These are phyloP conservation scores for Rhinoraja longicauda DNA, from an alignment of 2,797 vertebrate species.

Conservation along the genomic window DNA sequence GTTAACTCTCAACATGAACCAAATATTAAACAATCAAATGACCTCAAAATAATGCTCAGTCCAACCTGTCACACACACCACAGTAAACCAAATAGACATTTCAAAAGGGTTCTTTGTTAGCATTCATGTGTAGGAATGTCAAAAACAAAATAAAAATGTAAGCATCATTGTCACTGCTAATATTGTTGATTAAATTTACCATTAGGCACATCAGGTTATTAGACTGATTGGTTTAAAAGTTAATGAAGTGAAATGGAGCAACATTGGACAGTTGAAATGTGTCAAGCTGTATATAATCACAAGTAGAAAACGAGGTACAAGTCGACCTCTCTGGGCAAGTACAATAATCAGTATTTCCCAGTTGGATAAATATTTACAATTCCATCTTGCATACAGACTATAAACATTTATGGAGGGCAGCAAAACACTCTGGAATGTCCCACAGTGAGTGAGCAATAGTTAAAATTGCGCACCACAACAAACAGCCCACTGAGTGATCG, in stretches of 20 bases:
- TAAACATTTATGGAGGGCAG: neutral
- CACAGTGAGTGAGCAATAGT: neutral
- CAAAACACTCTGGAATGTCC: neutral
- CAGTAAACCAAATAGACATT: neutral
- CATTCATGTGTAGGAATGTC: neutral
- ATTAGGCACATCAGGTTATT: neutral
- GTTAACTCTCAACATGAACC: neutral
- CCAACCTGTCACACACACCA: neutral
- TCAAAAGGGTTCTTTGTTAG: neutral
- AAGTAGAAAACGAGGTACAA: neutral
- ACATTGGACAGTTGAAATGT: neutral
- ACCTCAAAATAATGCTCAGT: neutral
- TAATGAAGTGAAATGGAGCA: neutral
- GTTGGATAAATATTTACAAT: neutral
- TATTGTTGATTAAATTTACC: neutral
- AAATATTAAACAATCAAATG: neutral
- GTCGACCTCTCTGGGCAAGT: neutral
- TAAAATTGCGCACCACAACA: neutral
- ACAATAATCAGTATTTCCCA: neutral
- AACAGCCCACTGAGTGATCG: neutral
- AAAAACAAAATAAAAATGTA: neutral
- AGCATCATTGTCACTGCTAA: neutral
- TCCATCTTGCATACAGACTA: neutral
- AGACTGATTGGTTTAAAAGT: neutral
- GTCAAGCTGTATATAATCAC: too few species aligned